Evolutionary conservation across 2,113 vertebrate genomes (phyloP).

Genomic region (Microtus montanus): DNA sequence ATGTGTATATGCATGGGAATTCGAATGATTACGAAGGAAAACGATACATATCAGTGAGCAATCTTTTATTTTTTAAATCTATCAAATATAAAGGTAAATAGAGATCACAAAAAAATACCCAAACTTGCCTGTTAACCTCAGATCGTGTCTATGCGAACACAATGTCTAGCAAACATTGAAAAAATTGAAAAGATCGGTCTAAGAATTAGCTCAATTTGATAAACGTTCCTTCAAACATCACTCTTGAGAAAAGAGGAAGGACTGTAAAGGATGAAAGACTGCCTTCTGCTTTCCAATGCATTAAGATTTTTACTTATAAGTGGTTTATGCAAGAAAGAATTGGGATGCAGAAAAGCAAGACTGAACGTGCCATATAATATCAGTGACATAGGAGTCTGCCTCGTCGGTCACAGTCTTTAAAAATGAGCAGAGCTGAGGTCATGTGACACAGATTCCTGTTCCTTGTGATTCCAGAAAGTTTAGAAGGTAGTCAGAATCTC

Average conservation of each 20-base stretch:
- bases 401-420: background rate
- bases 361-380: background rate
- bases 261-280: background rate
- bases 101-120: background rate
- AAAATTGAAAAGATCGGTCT: background rate
- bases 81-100: background rate
- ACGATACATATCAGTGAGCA: background rate
- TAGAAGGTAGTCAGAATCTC: background rate
- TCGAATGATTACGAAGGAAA: background rate
- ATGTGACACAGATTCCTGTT: background rate
- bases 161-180: background rate
- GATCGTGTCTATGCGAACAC: background rate
- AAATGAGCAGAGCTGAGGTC: background rate
- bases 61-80: background rate
- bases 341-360: background rate
- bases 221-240: background rate
- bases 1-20: background rate
- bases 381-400: background rate
- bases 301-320: background rate
- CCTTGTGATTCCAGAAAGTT: background rate
- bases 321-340: background rate
- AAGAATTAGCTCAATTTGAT: slow-evolving; percentile 29
- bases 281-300: background rate
- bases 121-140: background rate
- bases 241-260: slow-evolving; percentile 12